phyloP scores from a whole-genome alignment of 2,888 invertebrate genomes.

The Pachliopta kotzebuea region DNA sequence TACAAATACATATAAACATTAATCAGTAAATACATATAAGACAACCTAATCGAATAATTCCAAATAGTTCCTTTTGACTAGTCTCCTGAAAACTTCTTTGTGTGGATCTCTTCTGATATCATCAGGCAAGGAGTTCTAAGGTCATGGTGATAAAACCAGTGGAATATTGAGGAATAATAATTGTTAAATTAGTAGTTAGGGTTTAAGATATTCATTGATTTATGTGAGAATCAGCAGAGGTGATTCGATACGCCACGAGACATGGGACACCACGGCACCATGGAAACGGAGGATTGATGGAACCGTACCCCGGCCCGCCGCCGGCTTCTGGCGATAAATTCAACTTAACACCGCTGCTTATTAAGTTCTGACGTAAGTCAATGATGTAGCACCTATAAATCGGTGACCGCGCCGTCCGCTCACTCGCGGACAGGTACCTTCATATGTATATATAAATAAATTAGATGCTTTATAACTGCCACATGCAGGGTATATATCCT shows the following conservation, averaged over 20 bases:
- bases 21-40: too few species aligned
- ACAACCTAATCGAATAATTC: too few species aligned
- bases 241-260: slow-evolving; percentile 39
- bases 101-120: too few species aligned
- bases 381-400: slow-evolving; percentile 70
- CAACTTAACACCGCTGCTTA: slow-evolving; percentile 57
- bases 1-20: too few species aligned
- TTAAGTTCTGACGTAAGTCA: slow-evolving; percentile 55
- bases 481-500: slow-evolving; percentile 52
- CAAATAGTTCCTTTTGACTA: too few species aligned
- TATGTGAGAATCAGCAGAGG: slow-evolving; percentile 12
- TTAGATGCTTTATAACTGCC: slow-evolving; percentile 55
- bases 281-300: slow-evolving; percentile 32
- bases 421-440: slow-evolving; percentile 57
- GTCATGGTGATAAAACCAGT: too few species aligned
- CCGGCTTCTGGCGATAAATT: slow-evolving; percentile 56
- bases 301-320: slow-evolving; percentile 36
- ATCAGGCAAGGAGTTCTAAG: too few species aligned
- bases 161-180: too few species aligned
- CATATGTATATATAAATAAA: slow-evolving; percentile 55
- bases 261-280: slow-evolving; percentile 31
- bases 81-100: too few species aligned
- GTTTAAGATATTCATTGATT: slow-evolving; percentile 7
- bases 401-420: slow-evolving; percentile 53
- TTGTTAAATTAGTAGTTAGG: too few species aligned